These are phyloP conservation scores for Paracanthobrama guichenoti DNA, from an alignment of 2,113 vertebrate genomes.

Conservation along the genomic window DNA sequence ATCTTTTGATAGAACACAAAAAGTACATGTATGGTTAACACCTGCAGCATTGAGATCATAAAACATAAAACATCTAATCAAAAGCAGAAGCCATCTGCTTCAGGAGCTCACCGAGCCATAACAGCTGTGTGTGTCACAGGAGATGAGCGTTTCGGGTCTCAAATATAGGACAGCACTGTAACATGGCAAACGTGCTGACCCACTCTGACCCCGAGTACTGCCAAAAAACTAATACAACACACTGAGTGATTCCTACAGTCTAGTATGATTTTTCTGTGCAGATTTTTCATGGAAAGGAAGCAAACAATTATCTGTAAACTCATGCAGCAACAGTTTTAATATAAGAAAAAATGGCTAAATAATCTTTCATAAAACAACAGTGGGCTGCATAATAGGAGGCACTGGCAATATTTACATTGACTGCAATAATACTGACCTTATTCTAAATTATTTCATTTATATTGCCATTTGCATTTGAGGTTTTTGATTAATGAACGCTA, in stretches of 20 bases:
- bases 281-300: not conserved
- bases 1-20: too few species aligned
- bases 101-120: constrained; percentile 12
- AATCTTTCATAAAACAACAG: not conserved
- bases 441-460: not conserved
- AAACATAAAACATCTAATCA: not conserved
- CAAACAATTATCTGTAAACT: not conserved
- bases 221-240: not conserved
- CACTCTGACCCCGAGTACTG: not conserved
- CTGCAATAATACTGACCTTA: not conserved
- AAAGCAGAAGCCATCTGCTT: constrained; percentile 26
- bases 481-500: not conserved
- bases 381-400: not conserved
- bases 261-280: not conserved
- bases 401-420: constrained; percentile 3
- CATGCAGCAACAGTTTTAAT: not conserved
- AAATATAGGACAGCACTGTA: constrained; percentile 22
- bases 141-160: constrained; percentile 14
- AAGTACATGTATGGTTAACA: not conserved
- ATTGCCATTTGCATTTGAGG: not conserved
- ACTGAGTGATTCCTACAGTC: not conserved
- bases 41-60: not conserved
- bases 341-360: not conserved
- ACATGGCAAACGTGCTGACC: not conserved
- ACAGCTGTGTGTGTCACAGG: constrained; percentile 19